Evolutionary conservation across 2,113 vertebrate genomes (phyloP).

Genomic region (Oncorhynchus nerka): DNA sequence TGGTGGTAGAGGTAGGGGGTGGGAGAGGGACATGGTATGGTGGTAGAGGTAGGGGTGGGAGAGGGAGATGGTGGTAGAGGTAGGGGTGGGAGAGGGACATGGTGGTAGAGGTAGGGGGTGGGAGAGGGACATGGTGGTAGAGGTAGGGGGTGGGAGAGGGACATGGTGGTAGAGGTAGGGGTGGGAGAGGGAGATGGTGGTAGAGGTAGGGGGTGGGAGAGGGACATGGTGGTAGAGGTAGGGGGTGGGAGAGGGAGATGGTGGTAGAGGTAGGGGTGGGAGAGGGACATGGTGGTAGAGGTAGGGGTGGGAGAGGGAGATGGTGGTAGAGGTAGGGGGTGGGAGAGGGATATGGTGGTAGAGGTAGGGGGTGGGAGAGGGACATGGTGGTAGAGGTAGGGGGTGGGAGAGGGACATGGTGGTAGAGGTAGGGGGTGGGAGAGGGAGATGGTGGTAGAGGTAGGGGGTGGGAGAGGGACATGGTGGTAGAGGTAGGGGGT

Average conservation of each 20-base stretch:
- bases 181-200: neutral
- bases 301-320: too few relatives aligned
- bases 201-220: too few relatives aligned
- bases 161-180: neutral
- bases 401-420: too few relatives aligned
- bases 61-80: too few relatives aligned
- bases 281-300: neutral
- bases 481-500: too few relatives aligned
- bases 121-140: neutral
- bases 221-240: neutral
- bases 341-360: neutral
- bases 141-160: too few relatives aligned
- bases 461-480: neutral
- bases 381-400: neutral
- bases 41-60: too few relatives aligned
- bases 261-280: neutral
- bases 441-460: neutral
- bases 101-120: slow-evolving; percentile 22
- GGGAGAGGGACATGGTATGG: too few relatives aligned
- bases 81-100: too few relatives aligned
- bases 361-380: too few relatives aligned
- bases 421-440: too few relatives aligned
- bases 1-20: too few relatives aligned
- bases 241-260: neutral
- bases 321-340: neutral